Base-by-base conservation (phyloP, 2,113 vertebrate species). In the Strix uralensis region DNA sequence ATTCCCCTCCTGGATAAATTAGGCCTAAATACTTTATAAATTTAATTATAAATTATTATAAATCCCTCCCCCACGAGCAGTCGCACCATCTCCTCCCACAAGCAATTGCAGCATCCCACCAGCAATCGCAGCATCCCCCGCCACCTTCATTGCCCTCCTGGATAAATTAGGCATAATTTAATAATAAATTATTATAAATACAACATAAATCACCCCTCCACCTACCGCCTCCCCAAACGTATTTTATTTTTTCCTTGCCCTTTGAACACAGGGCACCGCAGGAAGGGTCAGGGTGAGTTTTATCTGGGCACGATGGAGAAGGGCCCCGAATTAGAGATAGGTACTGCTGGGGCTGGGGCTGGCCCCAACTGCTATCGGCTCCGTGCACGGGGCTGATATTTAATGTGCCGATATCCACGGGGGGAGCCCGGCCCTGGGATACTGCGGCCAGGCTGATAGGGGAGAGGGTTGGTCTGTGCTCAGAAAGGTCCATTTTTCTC, bases 301-400 rank as follows among this genome's bases (percentile, higher is more conserved):
- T 99, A 98, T 99, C 98, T 98, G 98, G 98, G 98, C 97, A 97
- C 79, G 98, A 99, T 99, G 97, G 97, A 97, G 98, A 98, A 98
- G 97, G 98, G 98, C 99, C 99, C 98, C 98, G 96, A 98, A 98
- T 98, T 98, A 94, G 98, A 98, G 98, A 99, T 98, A 98, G 98
- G 98, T 98, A 92, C 97, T 95, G 96, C 96, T 94, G 98, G 94
- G 94, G 91, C 94, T 97, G 97, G 97, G 96, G 89, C 94, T 91
- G 83, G 97, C 97, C 99, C 97, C 96, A 89, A 65, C 97, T 66
- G 77, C 96, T 98, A 98, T 99, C 98, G 82, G 98, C 98, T 97
- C 98, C 93, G 17, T 96, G 98, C 98, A 98, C 90, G 25, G 94
- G 98, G 96, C 97, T 84, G 98, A 98, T 98, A 98, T 98, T 97